A percentile compares a stretch with the other conserved stretches of the same genome.
These are phyloP conservation scores for Falco biarmicus DNA, from an alignment of 2,797 vertebrate genomes.

Conservation along the genomic window DNA sequence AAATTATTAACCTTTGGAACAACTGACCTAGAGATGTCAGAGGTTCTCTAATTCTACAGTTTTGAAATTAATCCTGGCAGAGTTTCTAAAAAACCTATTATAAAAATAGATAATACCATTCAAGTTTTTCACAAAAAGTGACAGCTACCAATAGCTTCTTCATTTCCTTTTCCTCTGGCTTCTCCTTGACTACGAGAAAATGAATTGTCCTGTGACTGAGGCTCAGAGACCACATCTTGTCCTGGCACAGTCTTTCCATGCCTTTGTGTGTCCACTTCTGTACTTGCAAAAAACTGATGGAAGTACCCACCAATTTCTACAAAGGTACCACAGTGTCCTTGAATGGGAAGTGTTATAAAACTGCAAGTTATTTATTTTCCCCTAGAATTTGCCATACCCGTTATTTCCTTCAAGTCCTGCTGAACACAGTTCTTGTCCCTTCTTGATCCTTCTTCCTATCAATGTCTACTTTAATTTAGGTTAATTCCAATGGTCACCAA, in stretches of 20 bases:
- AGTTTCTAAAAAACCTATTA: not conserved
- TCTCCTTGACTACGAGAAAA: not conserved
- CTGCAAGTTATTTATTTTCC: not conserved
- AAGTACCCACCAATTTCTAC: not conserved
- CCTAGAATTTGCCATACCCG: not conserved
- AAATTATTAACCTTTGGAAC: not conserved
- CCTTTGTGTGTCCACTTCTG: not conserved
- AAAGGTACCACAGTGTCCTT: not conserved
- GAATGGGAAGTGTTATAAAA: not conserved
- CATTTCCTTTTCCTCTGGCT: not conserved
- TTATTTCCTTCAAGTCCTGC: not conserved
- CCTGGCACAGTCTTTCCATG: not conserved
- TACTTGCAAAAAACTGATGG: not conserved
- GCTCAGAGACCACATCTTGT: not conserved
- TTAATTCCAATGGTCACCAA: not conserved
- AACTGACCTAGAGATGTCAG: not conserved
- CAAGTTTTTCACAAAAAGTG: not conserved
- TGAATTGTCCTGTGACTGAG: not conserved
- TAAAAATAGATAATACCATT: not conserved
- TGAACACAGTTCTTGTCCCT: not conserved
- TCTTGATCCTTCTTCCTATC: not conserved
- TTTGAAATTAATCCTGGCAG: not conserved
- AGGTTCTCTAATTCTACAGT: not conserved
- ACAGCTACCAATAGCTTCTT: not conserved
- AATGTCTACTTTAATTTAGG: not conserved